Conservation (phyloP, 2,113 vertebrate genomes). For the Brachionichthys hirsutus region DNA sequence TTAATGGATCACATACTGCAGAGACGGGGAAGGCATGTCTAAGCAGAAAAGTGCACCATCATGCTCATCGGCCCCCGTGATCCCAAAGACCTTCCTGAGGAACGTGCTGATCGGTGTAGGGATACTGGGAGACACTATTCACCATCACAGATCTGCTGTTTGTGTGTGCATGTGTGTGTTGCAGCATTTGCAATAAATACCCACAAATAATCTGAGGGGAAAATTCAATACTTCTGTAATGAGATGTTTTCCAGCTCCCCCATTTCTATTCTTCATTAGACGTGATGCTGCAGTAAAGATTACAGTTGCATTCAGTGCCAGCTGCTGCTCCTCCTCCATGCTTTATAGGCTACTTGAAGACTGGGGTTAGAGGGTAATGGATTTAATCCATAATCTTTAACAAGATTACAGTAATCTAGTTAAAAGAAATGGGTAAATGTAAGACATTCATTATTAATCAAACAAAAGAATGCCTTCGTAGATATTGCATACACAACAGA, state of each 20-base stretch:
- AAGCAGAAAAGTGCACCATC: conserved; percentile 61
- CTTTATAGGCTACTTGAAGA: conserved; percentile 44
- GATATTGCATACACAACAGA: not conserved
- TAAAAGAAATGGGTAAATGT: conserved; percentile 47
- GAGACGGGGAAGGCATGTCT: conserved; percentile 30
- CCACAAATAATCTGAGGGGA: conserved; percentile 55
- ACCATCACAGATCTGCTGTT: conserved; percentile 18
- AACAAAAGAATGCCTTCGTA: conserved; percentile 20
- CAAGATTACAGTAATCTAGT: conserved; percentile 67
- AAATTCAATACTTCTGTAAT: conserved; percentile 54
- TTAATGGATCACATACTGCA: conserved; percentile 54
- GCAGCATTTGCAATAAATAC: conserved; percentile 52
- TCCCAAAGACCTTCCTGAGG: conserved; percentile 41
- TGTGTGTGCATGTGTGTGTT: conserved; percentile 34
- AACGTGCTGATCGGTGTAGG: conserved; percentile 28
- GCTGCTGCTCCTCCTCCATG: conserved; percentile 23
- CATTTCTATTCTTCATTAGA: conserved; percentile 49
- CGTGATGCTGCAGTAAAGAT: conserved; percentile 37
- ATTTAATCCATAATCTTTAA: conserved; percentile 71
- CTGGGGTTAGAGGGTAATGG: conserved; percentile 39
- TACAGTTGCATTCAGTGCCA: conserved; percentile 32
- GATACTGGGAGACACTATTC: conserved; percentile 40
- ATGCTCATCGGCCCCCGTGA: conserved; percentile 58
- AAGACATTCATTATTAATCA: conserved; percentile 60
- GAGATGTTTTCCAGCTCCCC: conserved; percentile 35